Base-by-base conservation (phyloP, 2,113 vertebrate species). In the Kryptolebias marmoratus region DNA sequence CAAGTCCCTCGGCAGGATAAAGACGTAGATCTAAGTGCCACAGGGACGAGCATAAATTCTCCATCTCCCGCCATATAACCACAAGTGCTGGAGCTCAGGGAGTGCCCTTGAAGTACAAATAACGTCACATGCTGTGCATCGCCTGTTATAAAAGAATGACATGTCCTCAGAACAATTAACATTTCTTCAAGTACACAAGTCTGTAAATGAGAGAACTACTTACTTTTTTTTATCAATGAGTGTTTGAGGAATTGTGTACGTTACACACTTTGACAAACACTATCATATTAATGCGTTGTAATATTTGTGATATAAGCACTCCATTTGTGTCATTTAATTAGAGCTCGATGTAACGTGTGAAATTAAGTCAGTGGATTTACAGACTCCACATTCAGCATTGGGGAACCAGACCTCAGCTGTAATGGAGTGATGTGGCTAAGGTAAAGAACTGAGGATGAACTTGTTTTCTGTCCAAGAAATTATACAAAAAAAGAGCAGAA, bases 1-100 rank as follows among this genome's bases (percentile, higher is more conserved):
- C 63, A 18, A 70, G 79, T 91, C 89, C 79, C 81, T 48, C 69
- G 84, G 81, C 89, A 85, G 85, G 87, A 88, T 90, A 89, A 90
- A 88, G 85, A 89, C 81, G 78, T 89, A 89, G 90, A 90, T 92
- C 87, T 84, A 88, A 90, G 86, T 85, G 86, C 85, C 84, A 88
- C 61, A 70, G 82, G 85, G 85, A 88, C 67, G 8, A 77, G 77
- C 88, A 88, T 91, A 91, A 90, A 92, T 91, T 89, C 90, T 89
- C 75, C 71, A 77, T 79, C 80, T 87, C 87, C 83, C 85, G 79
- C 83, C 71, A 83, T 79, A 82, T 85, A 85, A 77, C 78, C 80
- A 86, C 82, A 87, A 88, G 86, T 80, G 79, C 72, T 58, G 82
- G 66, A 79, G 87, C 83, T 84, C 58, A 7, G 80, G 90, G 87